phyloP scores from a whole-genome alignment of 2,888 invertebrate genomes.

The Ormyrus thymus region DNA sequence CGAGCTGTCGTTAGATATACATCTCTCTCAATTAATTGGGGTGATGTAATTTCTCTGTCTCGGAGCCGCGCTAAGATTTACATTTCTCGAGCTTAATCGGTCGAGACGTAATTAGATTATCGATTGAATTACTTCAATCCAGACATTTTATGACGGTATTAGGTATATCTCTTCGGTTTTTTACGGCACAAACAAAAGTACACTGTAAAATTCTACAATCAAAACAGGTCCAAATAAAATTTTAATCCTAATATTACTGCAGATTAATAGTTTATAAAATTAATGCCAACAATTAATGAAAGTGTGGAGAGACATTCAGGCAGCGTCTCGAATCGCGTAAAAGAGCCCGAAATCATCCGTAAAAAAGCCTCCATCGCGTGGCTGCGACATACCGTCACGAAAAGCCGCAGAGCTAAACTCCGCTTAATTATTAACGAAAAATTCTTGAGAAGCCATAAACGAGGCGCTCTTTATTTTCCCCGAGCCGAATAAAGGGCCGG shows the following conservation, averaged over 20 bases:
- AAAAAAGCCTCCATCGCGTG: too few relatives aligned
- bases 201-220: too few relatives aligned
- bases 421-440: slow-evolving; percentile 43
- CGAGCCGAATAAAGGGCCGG: background rate
- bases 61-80: slow-evolving; percentile 42
- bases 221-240: too few relatives aligned
- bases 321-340: too few relatives aligned
- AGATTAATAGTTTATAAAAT: too few relatives aligned
- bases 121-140: slow-evolving; percentile 32
- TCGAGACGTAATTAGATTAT: slow-evolving; percentile 37
- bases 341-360: too few relatives aligned
- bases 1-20: slow-evolving; percentile 18
- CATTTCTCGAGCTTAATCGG: slow-evolving; percentile 26
- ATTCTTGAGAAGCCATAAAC: slow-evolving; percentile 8
- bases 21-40: slow-evolving; percentile 35
- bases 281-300: too few relatives aligned
- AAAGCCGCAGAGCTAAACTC: background rate
- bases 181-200: too few relatives aligned
- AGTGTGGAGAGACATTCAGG: too few relatives aligned
- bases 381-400: too few relatives aligned
- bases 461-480: slow-evolving; percentile 7
- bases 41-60: slow-evolving; percentile 43
- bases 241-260: too few relatives aligned
- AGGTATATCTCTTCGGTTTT: background rate
- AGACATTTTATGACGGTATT: background rate